Evolutionary conservation across 1,140 invertebrate species (phyloP).

Genomic region (Nephila pilipes): DNA sequence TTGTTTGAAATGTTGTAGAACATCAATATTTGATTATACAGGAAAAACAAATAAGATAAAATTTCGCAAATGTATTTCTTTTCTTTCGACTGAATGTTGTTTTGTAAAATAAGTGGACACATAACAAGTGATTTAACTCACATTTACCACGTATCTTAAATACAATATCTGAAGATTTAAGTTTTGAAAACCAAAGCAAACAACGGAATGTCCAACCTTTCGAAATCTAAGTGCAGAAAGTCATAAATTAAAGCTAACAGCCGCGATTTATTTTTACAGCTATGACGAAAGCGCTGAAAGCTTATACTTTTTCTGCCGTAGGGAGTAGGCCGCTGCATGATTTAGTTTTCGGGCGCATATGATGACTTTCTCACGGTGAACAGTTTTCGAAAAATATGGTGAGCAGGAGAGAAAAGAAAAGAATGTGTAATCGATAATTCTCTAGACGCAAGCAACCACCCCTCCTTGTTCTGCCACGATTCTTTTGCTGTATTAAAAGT

Average conservation of each 20-base stretch:
- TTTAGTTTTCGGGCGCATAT: conserved; percentile 28
- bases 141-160: no score
- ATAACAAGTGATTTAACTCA: no score
- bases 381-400: conserved; percentile 6
- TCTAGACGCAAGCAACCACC: neutral
- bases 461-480: neutral
- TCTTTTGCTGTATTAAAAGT: neutral
- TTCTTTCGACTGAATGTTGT: no score
- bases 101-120: no score
- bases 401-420: neutral
- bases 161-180: no score
- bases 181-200: neutral
- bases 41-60: no score
- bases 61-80: no score
- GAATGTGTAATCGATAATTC: conserved; percentile 29
- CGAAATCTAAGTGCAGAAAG: neutral
- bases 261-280: conserved; percentile 36
- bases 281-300: neutral
- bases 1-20: no score
- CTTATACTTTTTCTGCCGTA: conserved; percentile 17
- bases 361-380: conserved; percentile 49
- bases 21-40: no score
- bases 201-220: neutral
- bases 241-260: conserved; percentile 45
- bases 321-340: neutral